These are phyloP conservation scores for Pardosa pseudoannulata DNA, from an alignment of 2,888 invertebrate genomes.

Conservation along the genomic window DNA sequence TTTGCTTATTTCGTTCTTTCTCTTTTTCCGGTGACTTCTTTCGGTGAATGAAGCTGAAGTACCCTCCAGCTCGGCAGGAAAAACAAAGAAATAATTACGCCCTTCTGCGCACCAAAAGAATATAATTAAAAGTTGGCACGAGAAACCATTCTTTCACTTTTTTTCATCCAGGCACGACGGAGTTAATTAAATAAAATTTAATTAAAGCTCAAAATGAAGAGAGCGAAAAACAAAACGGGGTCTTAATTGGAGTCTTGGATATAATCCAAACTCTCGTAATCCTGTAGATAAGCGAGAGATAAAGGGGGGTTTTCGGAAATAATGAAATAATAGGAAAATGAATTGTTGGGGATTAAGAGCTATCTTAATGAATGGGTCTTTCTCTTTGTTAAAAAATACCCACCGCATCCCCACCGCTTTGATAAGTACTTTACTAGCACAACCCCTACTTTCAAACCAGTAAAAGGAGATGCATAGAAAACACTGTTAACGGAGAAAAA, in stretches of 20 bases:
- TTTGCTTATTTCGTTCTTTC: too few species aligned
- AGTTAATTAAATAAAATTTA: constrained; percentile 70
- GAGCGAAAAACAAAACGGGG: constrained; percentile 27
- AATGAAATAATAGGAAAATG: too few species aligned
- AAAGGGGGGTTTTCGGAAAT: too few species aligned
- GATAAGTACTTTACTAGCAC: too few species aligned
- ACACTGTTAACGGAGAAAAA: too few species aligned
- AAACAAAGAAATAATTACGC: constrained; percentile 54
- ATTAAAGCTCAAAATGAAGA: constrained; percentile 49
- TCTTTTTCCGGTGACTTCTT: background rate
- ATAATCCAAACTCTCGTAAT: constrained; percentile 32
- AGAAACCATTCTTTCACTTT: constrained; percentile 12
- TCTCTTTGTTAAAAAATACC: too few species aligned
- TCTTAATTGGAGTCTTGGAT: constrained; percentile 61
- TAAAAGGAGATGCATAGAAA: too few species aligned
- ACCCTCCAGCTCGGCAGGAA: constrained; percentile 4
- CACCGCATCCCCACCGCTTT: too few species aligned
- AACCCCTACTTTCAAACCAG: too few species aligned
- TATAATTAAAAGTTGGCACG: constrained; percentile 59
- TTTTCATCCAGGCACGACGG: constrained; percentile 22
- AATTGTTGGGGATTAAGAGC: too few species aligned
- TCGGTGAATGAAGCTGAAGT: background rate
- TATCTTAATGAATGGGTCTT: too few species aligned
- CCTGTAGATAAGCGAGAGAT: background rate
- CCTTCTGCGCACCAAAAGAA: constrained; percentile 48